These are phyloP conservation scores for Ochropleura plecta DNA, from an alignment of 2,888 invertebrate species.

Conservation along the genomic window DNA sequence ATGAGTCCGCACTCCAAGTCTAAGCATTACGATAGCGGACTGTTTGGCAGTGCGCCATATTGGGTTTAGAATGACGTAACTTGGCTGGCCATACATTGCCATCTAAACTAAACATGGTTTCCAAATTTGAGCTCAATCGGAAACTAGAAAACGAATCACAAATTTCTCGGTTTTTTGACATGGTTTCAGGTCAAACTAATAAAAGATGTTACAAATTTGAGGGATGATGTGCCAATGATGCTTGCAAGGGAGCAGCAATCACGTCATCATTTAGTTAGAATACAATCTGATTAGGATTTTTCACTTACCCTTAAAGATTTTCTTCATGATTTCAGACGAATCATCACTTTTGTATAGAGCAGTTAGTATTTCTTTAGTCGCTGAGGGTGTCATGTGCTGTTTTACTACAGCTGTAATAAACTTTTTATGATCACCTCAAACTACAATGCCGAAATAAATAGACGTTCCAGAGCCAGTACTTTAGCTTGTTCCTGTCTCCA, in stretches of 20 bases:
- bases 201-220: no score
- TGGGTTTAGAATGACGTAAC: no score
- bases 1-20: no score
- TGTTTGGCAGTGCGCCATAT: no score
- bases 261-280: background rate
- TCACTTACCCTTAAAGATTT: constrained; percentile 31
- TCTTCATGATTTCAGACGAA: constrained; percentile 35
- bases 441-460: background rate
- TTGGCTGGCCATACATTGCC: no score
- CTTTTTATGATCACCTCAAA: background rate
- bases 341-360: constrained; percentile 41
- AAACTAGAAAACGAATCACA: no score
- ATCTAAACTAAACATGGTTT: no score
- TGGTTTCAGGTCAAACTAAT: no score
- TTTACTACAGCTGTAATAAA: constrained; percentile 37
- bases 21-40: no score
- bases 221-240: background rate
- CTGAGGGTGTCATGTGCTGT: constrained; percentile 45
- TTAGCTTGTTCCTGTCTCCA: background rate
- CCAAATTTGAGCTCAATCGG: no score
- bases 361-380: constrained; percentile 20
- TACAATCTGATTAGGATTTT: background rate
- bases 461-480: background rate
- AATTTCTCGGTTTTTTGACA: no score
- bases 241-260: background rate